These are phyloP conservation scores for Oligia latruncula DNA, from an alignment of 2,888 invertebrate genomes.

Conservation along the genomic window DNA sequence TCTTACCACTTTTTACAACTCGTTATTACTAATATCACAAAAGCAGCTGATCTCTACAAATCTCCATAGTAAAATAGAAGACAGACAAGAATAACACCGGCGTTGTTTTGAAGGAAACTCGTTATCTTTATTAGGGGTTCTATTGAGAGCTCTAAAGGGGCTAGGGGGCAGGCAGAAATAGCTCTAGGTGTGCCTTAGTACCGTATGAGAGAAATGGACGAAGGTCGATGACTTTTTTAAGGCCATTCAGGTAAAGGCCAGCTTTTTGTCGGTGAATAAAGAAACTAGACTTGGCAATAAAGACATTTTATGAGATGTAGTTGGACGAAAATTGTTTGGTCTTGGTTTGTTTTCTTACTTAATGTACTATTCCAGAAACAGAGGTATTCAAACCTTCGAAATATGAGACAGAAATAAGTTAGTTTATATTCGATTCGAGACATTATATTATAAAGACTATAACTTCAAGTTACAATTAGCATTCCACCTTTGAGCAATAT, in stretches of 20 bases:
- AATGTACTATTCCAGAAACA: not conserved
- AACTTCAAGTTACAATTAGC: not conserved
- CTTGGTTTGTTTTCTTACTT: conserved; percentile 17
- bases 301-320: conserved; percentile 49
- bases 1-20: not conserved
- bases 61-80: conserved; percentile 29
- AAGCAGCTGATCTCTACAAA: conserved; percentile 36
- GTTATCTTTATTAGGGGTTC: conserved; percentile 75
- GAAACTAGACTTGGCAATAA: conserved; percentile 38
- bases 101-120: conserved; percentile 74
- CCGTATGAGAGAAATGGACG: conserved; percentile 30
- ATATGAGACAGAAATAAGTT: not conserved
- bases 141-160: conserved; percentile 69
- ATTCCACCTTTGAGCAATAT: not conserved
- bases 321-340: conserved; percentile 25
- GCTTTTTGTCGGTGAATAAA: conserved; percentile 49
- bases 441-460: not conserved
- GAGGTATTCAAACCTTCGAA: not conserved
- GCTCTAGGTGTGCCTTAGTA: conserved; percentile 51
- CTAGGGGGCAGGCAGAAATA: conserved; percentile 50
- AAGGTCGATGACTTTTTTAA: conserved; percentile 52
- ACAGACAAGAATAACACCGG: conserved; percentile 68
- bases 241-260: conserved; percentile 42
- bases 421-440: not conserved
- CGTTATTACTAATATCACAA: conserved; percentile 36